Evolutionary conservation across 2,888 invertebrate genomes (phyloP).

Genomic region (Sinelater perroti): DNA sequence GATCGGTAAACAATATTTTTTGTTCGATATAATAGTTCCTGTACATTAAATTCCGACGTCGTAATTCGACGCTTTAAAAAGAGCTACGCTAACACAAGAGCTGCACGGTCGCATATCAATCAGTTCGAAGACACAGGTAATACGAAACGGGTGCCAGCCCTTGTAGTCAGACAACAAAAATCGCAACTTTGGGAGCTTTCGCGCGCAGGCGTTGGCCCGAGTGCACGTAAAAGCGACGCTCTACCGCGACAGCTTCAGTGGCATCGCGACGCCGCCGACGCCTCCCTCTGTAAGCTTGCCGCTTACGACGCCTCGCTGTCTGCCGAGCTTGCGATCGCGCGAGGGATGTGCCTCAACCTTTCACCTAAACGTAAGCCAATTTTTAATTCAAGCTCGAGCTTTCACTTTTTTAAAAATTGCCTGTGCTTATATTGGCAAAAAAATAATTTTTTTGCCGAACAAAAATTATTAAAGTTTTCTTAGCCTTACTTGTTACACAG

Average conservation of each 20-base stretch:
- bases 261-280: constrained; percentile 34
- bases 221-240: constrained; percentile 36
- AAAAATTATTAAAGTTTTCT: too few relatives aligned
- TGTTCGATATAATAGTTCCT: too few relatives aligned
- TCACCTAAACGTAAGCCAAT: constrained; percentile 3
- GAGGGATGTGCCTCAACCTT: constrained; percentile 8
- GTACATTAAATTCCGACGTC: too few relatives aligned
- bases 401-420: too few relatives aligned
- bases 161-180: constrained; percentile 19
- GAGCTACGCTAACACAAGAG: too few relatives aligned
- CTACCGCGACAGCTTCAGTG: constrained; percentile 39
- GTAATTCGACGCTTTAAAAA: too few relatives aligned
- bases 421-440: too few relatives aligned
- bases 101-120: background rate
- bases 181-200: constrained; percentile 19
- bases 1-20: too few relatives aligned
- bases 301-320: constrained; percentile 21
- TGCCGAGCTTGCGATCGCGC: constrained; percentile 8
- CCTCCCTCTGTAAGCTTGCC: constrained; percentile 10
- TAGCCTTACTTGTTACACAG: too few relatives aligned
- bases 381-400: too few relatives aligned
- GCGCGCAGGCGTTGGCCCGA: constrained; percentile 34
- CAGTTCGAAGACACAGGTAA: constrained; percentile 17
- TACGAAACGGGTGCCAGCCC: constrained; percentile 12
- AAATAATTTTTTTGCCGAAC: too few relatives aligned